phyloP scores from a whole-genome alignment of 1,140 invertebrate species.

The Vanessa tameamea region DNA sequence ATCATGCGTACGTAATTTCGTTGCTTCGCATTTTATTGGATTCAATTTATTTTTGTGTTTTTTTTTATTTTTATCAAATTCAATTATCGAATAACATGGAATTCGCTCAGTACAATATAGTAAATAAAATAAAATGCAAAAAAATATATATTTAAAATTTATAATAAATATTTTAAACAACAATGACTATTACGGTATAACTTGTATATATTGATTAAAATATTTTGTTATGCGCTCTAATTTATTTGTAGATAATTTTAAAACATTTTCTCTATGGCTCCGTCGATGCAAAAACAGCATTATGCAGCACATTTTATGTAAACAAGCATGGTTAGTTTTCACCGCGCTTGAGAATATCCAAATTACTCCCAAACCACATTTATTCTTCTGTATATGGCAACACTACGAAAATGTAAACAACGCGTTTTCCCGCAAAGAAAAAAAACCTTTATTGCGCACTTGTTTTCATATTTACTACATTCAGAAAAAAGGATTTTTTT shows the following conservation, averaged over 20 bases:
- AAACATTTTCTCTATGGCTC: background rate
- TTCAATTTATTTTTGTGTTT: too few relatives aligned
- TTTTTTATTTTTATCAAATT: too few relatives aligned
- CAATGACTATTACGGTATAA: too few relatives aligned
- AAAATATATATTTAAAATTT: too few relatives aligned
- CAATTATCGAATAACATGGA: too few relatives aligned
- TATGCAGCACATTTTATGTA: constrained; percentile 18
- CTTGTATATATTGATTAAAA: too few relatives aligned
- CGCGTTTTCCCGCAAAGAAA: constrained; percentile 16
- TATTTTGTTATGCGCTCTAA: too few relatives aligned
- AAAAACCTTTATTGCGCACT: constrained; percentile 5
- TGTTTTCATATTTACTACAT: constrained; percentile 3
- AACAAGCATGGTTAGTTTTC: constrained; percentile 1
- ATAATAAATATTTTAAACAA: too few relatives aligned
- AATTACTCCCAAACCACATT: constrained; percentile 26
- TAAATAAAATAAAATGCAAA: too few relatives aligned
- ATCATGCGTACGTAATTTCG: too few relatives aligned
- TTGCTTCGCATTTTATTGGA: too few relatives aligned
- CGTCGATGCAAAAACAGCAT: background rate
- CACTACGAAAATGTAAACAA: constrained; percentile 30
- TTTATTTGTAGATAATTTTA: background rate
- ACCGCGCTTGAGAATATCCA: constrained; percentile 10
- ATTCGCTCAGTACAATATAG: too few relatives aligned
- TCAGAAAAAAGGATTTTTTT: constrained; percentile 7
- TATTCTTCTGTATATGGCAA: constrained; percentile 15